Conservation (phyloP, 2,888 invertebrate species). For the Cepaea hortensis region DNA sequence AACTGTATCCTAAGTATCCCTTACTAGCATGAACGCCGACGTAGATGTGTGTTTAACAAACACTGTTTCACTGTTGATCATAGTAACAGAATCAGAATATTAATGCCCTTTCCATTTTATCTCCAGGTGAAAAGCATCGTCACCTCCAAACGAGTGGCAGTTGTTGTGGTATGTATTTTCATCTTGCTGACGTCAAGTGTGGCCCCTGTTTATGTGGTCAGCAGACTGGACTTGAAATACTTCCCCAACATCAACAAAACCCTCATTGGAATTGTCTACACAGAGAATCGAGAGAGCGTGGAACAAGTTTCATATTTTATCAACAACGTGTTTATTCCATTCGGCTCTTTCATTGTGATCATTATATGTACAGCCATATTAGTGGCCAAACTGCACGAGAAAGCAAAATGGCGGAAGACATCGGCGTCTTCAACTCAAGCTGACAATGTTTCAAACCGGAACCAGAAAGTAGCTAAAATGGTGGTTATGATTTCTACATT, state of each 20-base stretch:
- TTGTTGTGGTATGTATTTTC: neutral
- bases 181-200: neutral
- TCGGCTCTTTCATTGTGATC: neutral
- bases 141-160: neutral
- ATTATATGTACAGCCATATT: neutral
- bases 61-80: too few species aligned
- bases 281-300: neutral
- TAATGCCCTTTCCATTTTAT: too few species aligned
- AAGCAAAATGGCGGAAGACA: constrained; percentile 7
- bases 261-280: constrained; percentile 2
- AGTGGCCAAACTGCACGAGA: neutral
- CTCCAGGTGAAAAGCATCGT: constrained; percentile 6
- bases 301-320: neutral
- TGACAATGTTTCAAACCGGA: neutral
- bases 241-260: neutral
- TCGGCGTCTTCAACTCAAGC: neutral
- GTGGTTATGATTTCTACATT: constrained; percentile 18
- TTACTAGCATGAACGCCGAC: too few species aligned
- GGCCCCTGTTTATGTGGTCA: constrained; percentile 5
- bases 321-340: constrained; percentile 1
- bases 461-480: constrained; percentile 25
- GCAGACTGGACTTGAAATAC: neutral
- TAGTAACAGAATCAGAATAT: too few species aligned
- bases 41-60: too few species aligned
- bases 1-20: too few species aligned